Base-by-base conservation (phyloP, 2,113 vertebrate genomes). In the Chinchilla lanigera region DNA sequence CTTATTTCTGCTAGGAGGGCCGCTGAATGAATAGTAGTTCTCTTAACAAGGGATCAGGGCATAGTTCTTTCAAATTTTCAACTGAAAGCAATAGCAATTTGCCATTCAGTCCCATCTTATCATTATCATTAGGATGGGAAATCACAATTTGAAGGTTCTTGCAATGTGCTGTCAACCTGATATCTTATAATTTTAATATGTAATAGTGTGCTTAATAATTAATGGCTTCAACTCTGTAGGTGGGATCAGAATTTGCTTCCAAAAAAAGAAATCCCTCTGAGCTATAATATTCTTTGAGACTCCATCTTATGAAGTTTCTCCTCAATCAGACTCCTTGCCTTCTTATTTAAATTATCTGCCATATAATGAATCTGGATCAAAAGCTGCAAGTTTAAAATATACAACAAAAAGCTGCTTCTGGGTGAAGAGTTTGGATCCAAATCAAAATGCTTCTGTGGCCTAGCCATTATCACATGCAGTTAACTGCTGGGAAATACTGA, bases 401-500 rank as follows among this genome's bases (percentile, higher is more conserved):
- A 97, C 93, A 93, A 98, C 97, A 97, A 75, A 81, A 96, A 97
- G 69, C 94, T 95, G 95, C 97, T 97, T 98, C 98, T 98, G 94
- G 86, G 73, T 97, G 93, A 98, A 96, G 96, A 96, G 52, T 97
- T 97, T 98, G 90, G 95, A 98, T 98, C 92, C 3, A 28, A 92
- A 98, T 98, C 97, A 98, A 98, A 98, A 98, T 50, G 22, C 95
- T 97, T 92, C 97, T 98, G 92, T 98, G 90, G 87, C 97, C 88
- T 83, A 93, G 91, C 95, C 60, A 41, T 98, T 98, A 98, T 89
- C 86, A 97, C 87, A 97, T 35, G 84, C 90, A 96, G 44, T 94
- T 98, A 97, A 98, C 96, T 98, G 95, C 97, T 98, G 98, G 98
- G 98, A 99, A 99, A 98, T 97, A 97, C 93, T 96, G 92, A 98